A percentile compares a stretch with the other conserved stretches of the same genome.
These are phyloP conservation scores for Sebastes taczanowskii DNA, from an alignment of 2,797 vertebrate genomes.

Conservation along the genomic window DNA sequence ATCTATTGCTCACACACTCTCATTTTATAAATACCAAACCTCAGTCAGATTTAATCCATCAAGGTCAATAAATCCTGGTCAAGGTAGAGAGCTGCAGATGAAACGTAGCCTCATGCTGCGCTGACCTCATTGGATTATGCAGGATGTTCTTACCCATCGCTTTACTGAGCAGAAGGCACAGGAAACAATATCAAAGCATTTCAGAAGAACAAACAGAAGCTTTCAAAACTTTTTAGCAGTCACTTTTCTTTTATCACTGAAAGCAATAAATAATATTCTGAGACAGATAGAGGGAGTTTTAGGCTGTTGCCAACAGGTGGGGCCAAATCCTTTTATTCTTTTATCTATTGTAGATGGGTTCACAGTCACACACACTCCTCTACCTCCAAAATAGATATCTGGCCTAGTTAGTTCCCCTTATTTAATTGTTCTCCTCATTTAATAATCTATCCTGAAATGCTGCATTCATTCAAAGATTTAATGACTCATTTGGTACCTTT, in stretches of 20 bases:
- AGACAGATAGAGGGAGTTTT: not conserved
- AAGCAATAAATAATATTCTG: not conserved
- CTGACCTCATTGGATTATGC: constrained; percentile 52
- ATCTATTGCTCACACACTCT: constrained; percentile 16
- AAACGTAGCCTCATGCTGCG: constrained; percentile 36
- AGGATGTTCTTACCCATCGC: constrained; percentile 40
- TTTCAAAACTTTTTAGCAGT: not conserved
- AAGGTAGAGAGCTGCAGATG: constrained; percentile 39
- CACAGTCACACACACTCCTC: not conserved
- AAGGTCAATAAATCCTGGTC: constrained; percentile 45
- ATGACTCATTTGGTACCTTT: constrained; percentile 1
- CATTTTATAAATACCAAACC: constrained; percentile 32
- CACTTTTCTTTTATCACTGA: not conserved
- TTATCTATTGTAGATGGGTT: not conserved
- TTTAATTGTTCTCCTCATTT: not conserved
- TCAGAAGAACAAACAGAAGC: not conserved
- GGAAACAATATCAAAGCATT: not conserved
- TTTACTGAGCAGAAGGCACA: constrained; percentile 10
- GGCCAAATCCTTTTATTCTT: constrained; percentile 28
- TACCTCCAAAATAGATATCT: constrained; percentile 37
- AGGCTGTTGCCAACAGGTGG: constrained; percentile 52
- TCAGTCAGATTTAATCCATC: constrained; percentile 39
- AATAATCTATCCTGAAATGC: not conserved
- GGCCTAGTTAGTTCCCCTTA: constrained; percentile 19
- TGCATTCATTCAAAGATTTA: constrained; percentile 22